Evolutionary conservation across 2,113 vertebrate species (phyloP).

Genomic region (Lanius ludovicianus): DNA sequence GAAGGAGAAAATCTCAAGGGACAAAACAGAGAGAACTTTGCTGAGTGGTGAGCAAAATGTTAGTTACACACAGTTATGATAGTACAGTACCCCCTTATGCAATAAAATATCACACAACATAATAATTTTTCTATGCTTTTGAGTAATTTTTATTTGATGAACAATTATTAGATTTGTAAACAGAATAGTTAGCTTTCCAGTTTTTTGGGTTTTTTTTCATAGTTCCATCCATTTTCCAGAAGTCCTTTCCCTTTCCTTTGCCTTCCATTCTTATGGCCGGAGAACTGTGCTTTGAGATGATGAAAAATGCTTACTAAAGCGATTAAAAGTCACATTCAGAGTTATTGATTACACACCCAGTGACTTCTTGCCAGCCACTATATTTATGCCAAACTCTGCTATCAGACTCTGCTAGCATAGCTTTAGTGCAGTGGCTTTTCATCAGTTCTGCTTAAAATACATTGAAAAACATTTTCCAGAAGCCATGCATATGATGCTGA

Average conservation of each 20-base stretch:
- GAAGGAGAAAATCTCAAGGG: background rate
- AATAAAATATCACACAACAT: background rate
- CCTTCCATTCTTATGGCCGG: background rate
- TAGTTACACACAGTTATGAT: background rate
- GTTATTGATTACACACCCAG: background rate
- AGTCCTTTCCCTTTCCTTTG: background rate
- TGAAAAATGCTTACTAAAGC: background rate
- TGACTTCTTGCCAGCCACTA: background rate
- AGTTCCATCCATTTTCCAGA: background rate
- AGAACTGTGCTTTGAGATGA: background rate
- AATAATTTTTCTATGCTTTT: background rate
- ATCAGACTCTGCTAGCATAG: background rate
- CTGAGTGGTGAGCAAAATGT: background rate
- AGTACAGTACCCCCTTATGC: background rate
- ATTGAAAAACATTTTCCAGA: background rate
- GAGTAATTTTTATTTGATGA: background rate
- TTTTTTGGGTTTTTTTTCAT: background rate
- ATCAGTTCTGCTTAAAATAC: conserved; percentile 10
- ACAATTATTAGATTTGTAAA: background rate
- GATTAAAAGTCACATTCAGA: background rate
- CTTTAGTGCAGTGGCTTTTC: background rate
- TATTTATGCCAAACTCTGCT: background rate
- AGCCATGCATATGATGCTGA: background rate
- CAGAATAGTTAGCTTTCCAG: background rate
- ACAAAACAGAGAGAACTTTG: background rate